Conservation (phyloP, 2,797 vertebrate species). For the Girardinus metallicus region DNA sequence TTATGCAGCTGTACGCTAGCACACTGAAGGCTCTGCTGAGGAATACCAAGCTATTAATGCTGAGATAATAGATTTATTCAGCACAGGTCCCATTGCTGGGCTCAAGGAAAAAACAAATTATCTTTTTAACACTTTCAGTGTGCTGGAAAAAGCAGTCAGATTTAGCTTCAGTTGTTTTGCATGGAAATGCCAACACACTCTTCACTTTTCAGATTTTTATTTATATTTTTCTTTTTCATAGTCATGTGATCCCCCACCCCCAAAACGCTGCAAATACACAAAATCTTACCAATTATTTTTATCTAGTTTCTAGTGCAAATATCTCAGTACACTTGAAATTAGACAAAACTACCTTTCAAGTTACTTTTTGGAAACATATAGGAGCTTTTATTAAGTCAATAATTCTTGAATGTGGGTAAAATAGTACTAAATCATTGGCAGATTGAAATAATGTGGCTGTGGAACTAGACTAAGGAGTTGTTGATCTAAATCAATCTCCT, state of each 20-base stretch:
- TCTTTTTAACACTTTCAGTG: slow-evolving; percentile 15
- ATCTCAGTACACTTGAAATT: too few relatives aligned
- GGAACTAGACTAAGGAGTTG: too few relatives aligned
- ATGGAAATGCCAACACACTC: background rate
- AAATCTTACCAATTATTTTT: too few relatives aligned
- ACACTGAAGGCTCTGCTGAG: slow-evolving; percentile 29
- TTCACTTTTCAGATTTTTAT: background rate
- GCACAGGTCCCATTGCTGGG: background rate
- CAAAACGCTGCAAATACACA: too few relatives aligned
- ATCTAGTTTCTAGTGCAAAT: too few relatives aligned
- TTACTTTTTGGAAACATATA: too few relatives aligned
- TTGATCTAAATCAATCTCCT: too few relatives aligned
- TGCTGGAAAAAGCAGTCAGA: slow-evolving; percentile 5
- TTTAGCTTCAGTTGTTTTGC: background rate
- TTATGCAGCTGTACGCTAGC: slow-evolving; percentile 26
- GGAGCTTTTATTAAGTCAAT: too few relatives aligned
- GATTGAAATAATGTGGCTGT: too few relatives aligned
- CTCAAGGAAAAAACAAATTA: slow-evolving; percentile 3
- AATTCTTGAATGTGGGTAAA: too few relatives aligned
- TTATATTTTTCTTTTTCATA: background rate
- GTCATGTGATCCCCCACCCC: background rate
- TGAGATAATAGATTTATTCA: slow-evolving; percentile 40
- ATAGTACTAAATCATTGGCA: too few relatives aligned
- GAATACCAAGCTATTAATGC: slow-evolving; percentile 33
- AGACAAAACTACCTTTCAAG: too few relatives aligned